Evolutionary conservation across 2,888 invertebrate genomes (phyloP), one percentile per base, ranked within the genome.

Genomic region (Altica lythri): DNA sequence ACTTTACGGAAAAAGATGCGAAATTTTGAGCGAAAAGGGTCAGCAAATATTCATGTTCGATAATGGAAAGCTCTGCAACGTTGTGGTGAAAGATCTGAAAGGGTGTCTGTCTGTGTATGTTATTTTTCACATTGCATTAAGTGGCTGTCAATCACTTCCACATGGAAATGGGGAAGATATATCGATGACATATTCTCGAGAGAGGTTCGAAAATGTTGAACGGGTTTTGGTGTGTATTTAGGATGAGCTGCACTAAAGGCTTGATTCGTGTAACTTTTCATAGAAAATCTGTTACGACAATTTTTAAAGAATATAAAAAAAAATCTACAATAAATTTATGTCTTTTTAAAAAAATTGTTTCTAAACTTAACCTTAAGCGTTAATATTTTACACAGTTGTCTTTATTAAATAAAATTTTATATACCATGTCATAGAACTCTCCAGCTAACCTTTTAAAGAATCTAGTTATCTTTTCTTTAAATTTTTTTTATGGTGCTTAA

Each of bases 141-240:
- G 65, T 65, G 59, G 57, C 52, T 63, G 65, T 63, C 65, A 65
- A 62, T 63, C 62, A 59, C 55, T 46, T 47, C 53, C 58, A 57
- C 57, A 58, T 38, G 38, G 38, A 62, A 59, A 53, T 56, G 48
- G 51, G 53, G 53, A 56, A 58, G 50, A 53, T 51, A 55, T 56
- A 62, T 62, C 51, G 59, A 58, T 55, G 59, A 56, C 55, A 54
- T 19, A 18, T 51, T 50, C 49, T 37, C 18, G 8, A 22, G 16
- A 19, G 49, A 46, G 17, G 17, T 38, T 17, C 25, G 19, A 45
- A 45, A 22, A 25, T 45, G 14, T 17, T 22, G 16, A 16, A 29
- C 8, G 14, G 14, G 13, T 14, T 27, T 16, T 30, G 2, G 3
- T 30, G 13, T 30, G 30, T 30, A 30, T 12, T 30, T 30, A 12